Evolutionary conservation across 1,140 invertebrate genomes (phyloP).

Genomic region (Hetaerina americana): DNA sequence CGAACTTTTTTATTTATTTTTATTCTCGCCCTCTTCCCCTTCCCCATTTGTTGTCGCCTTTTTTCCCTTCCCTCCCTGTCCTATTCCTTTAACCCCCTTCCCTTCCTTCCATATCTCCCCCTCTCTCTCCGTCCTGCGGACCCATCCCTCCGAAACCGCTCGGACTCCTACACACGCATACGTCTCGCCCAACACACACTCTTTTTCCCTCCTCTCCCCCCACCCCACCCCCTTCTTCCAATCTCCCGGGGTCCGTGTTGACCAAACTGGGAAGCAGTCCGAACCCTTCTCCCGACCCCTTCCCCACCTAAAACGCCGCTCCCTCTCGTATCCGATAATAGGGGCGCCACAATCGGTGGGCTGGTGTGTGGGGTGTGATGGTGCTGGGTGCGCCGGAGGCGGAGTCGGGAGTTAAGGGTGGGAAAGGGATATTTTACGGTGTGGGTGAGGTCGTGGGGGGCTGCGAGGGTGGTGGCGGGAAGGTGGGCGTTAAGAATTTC

Average conservation of each 20-base stretch:
- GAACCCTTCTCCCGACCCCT: too few species aligned
- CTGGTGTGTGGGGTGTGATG: too few species aligned
- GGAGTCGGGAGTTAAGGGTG: not conserved
- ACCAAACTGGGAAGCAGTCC: not conserved
- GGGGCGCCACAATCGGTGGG: not conserved
- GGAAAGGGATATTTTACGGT: not conserved
- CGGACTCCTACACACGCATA: too few species aligned
- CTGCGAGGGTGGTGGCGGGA: not conserved
- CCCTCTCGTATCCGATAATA: too few species aligned
- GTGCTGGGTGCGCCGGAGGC: not conserved
- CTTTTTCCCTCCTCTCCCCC: not conserved
- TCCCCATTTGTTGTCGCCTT: not conserved
- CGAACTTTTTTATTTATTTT: too few species aligned
- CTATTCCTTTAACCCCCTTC: not conserved
- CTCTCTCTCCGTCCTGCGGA: too few species aligned
- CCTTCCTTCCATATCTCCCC: not conserved
- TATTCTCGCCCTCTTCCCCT: not conserved
- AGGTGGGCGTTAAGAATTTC: not conserved
- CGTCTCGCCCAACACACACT: too few species aligned
- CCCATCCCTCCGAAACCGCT: too few species aligned
- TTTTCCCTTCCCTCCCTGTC: too few species aligned
- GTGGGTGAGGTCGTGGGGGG: not conserved
- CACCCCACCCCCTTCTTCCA: not conserved
- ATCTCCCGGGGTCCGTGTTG: not conserved
- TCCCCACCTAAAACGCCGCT: too few species aligned